Evolutionary conservation across 1,140 invertebrate species (phyloP), one percentile per base, ranked within the genome.

Genomic region (Tetramorium parvispinum): DNA sequence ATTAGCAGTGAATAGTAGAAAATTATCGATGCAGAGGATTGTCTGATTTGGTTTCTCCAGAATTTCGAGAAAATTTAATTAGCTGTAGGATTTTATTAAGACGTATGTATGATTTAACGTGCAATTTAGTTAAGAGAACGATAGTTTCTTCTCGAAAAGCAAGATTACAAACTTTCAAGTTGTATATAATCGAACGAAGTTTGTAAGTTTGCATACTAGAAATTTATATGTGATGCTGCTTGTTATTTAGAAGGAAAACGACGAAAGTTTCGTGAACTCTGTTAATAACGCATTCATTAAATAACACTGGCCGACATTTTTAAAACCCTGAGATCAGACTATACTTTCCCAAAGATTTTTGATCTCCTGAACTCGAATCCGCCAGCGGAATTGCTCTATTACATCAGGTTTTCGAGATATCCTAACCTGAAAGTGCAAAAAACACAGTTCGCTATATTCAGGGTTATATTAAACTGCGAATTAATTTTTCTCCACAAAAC

Each of bases 241-340:
- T 73, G 40, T 32, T 68, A 43, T 27, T 46, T 21, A 46, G 18
- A 82, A 71, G 8, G 21, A 18, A 71, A 82, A 82, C 32, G 24
- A 57, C 11, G 51, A 57, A 71, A 73, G 16, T 82, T 82, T 3
- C 3, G 18, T 4, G 6, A 49, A 73, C 53, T 82, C 7, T 8
- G 11, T n/a, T 73, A 59, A 82, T 18, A 82, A 59, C 5, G 16
- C 16, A 32, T 73, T 82, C 40, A 16, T 59, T 73, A 82, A 82
- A 24, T 73, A n/a, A n/a, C n/a, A n/a, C n/a, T n/a, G n/a, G n/a
- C n/a, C n/a, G n/a, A n/a, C n/a, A n/a, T n/a, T n/a, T n/a, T n/a
- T n/a, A n/a, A n/a, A n/a, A n/a, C n/a, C n/a, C n/a, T n/a, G n/a
- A n/a, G n/a, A n/a, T n/a, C n/a, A n/a, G n/a, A n/a, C n/a, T n/a